Base-by-base conservation (phyloP, 2,888 invertebrate genomes). In the Drosophila ochracea region DNA sequence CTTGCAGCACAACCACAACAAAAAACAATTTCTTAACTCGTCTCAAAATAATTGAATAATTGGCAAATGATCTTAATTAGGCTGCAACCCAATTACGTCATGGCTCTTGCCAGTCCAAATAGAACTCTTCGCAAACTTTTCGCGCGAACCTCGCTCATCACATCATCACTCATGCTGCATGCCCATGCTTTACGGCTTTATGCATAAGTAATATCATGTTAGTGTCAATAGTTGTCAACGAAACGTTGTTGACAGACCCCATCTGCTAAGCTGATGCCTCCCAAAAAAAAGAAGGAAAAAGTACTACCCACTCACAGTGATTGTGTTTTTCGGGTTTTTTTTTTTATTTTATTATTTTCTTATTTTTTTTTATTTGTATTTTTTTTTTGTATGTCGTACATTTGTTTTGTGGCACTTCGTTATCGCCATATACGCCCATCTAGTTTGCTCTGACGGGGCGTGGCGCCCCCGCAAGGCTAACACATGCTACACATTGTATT, bases 161-260 rank as follows among this genome's bases (percentile, higher is more conserved):
- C 54, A 69, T 69, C 69, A 69, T 69, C 69, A 54, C 41, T 71
- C 69, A 70, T 49, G 71, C 54, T 61, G 61, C 62, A 64, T 69
- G 69, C n/a, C 62, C 65, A 68, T 83, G 81, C 64, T 76, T 70
- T 72, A 75, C 54, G 72, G 68, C 87, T 72, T 84, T 83, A 87
- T 87, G 83, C 83, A 83, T 83, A 83, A 83, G 87, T 83, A 83
- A 83, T 87, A 84, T 87, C 85, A 84, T 88, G 88, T 84, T 83
- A 88, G 85, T 88, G 88, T 88, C 84, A 84, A 84, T 84, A 85
- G 88, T 85, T 84, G 84, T 84, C 84, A 88, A 80, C 81, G 83
- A 74, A 76, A 76, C 76, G 76, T 68, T 76, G 89, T 76, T 84
- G 84, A 88, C 84, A 88, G 80, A 60, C 72, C 82, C 68, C 78